phyloP scores from a whole-genome alignment of 2,888 invertebrate species.

The Carterocephalus palaemon region DNA sequence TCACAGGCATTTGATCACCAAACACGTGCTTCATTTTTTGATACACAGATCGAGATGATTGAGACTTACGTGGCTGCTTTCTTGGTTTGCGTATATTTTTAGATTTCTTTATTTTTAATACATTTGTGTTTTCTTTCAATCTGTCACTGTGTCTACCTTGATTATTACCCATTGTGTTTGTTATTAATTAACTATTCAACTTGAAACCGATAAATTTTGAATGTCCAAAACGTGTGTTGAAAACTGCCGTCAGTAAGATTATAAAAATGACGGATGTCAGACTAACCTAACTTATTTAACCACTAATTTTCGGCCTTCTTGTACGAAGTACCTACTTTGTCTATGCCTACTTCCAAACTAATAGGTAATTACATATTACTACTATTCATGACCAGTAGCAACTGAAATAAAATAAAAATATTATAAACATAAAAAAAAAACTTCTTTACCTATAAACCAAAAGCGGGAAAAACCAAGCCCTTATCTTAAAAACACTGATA shows the following conservation, averaged over 20 bases:
- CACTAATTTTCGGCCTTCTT: no score
- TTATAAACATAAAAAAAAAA: no score
- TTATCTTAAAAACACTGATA: no score
- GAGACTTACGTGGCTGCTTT: constrained; percentile 30
- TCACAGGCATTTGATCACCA: constrained; percentile 35
- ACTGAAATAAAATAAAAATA: no score
- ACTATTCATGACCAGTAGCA: no score
- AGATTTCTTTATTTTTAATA: background rate
- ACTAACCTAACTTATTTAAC: no score
- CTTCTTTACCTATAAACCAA: no score
- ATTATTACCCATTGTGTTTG: constrained; percentile 14
- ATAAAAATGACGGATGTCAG: no score
- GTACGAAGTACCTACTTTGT: no score
- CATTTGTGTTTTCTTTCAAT: background rate
- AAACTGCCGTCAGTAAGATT: background rate
- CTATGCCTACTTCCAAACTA: no score
- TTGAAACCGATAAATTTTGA: background rate
- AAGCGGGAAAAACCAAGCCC: no score
- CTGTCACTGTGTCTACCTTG: background rate
- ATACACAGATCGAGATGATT: constrained; percentile 29
- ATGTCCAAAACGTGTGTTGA: background rate
- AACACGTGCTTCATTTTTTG: constrained; percentile 31
- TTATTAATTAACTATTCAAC: background rate
- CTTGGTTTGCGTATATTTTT: constrained; percentile 16
- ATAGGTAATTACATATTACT: no score